Conservation (phyloP, 2,113 vertebrate genomes). For the Antechinus flavipes region DNA sequence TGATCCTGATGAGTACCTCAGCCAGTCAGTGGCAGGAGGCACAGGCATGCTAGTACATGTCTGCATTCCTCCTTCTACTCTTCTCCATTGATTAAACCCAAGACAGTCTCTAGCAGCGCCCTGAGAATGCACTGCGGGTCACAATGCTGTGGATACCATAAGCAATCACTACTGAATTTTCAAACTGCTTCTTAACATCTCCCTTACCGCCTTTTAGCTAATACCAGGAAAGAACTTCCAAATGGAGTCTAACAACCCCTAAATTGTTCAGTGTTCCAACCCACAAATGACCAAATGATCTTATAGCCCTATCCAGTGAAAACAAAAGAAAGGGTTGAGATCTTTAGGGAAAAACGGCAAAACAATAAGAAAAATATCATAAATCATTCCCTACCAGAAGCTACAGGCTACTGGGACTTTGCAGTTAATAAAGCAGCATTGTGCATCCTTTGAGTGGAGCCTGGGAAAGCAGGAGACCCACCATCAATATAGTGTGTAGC, state of each 20-base stretch:
- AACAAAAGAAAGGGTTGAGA: background rate
- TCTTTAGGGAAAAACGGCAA: background rate
- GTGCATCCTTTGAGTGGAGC: background rate
- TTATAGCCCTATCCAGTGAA: background rate
- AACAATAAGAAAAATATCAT: background rate
- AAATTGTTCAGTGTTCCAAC: background rate
- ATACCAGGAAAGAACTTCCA: background rate
- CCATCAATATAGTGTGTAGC: background rate
- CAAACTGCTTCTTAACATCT: background rate
- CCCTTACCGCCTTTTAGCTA: background rate
- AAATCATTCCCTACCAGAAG: background rate
- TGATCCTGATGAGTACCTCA: background rate
- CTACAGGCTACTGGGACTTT: background rate
- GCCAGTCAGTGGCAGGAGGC: background rate
- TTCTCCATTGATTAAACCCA: background rate
- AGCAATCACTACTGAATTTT: background rate
- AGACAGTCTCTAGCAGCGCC: background rate
- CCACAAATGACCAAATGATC: background rate
- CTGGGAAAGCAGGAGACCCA: background rate
- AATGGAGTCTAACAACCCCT: background rate
- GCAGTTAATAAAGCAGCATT: background rate
- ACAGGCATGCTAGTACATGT: background rate
- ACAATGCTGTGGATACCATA: background rate
- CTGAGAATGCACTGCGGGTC: background rate
- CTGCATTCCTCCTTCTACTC: background rate